Conservation (phyloP, 2,113 vertebrate species). For the Podilymbus podiceps region DNA sequence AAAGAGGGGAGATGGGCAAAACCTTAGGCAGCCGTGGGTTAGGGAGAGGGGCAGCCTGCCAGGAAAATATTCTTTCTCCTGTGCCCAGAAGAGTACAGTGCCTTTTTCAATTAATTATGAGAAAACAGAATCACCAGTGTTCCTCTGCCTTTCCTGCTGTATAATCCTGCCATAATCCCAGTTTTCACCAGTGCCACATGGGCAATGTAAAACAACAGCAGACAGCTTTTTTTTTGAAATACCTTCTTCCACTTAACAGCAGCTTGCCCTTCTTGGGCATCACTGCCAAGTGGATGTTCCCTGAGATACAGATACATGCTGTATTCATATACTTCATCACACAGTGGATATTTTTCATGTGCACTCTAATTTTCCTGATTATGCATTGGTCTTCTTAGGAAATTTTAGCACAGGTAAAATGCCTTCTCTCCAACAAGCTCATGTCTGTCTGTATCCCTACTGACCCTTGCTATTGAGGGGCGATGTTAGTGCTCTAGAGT, state of each 20-base stretch:
- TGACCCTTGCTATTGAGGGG: neutral
- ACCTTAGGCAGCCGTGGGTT: neutral
- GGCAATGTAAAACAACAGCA: neutral
- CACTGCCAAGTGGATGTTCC: neutral
- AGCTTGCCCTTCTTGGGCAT: neutral
- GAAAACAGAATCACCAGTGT: neutral
- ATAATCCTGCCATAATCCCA: constrained; percentile 30
- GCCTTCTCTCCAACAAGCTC: neutral
- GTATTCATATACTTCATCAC: neutral
- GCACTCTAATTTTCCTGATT: neutral
- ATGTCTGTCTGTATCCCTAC: neutral
- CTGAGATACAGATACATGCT: neutral
- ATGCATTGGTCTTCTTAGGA: neutral
- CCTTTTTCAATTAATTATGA: constrained; percentile 34
- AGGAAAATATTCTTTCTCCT: neutral
- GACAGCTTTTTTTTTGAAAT: neutral
- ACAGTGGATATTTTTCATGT: neutral
- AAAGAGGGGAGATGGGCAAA: neutral
- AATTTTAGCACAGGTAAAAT: neutral
- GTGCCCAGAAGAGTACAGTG: neutral
- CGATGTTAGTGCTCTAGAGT: neutral
- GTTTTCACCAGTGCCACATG: neutral
- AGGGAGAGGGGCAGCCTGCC: neutral
- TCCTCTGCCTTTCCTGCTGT: neutral
- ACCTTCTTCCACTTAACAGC: neutral